These are phyloP conservation scores for Hippopotamyrus pictus DNA, from an alignment of 2,797 vertebrate genomes.

Conservation along the genomic window DNA sequence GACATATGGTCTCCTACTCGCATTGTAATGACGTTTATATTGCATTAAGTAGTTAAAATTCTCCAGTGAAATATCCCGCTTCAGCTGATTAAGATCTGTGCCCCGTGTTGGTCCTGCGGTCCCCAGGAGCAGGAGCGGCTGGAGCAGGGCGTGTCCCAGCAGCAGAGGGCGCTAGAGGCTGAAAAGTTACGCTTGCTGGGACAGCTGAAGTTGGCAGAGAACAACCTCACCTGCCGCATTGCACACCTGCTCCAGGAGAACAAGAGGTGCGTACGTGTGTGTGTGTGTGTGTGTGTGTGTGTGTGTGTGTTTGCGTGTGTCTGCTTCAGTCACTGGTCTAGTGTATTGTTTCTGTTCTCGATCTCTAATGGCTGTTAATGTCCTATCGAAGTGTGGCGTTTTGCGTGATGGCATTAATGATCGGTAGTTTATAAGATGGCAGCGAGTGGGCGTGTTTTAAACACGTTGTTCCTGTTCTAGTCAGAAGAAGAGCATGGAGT, in stretches of 20 bases:
- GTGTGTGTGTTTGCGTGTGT: not conserved
- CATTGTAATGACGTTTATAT: not conserved
- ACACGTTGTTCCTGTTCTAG: slow-evolving; percentile 52
- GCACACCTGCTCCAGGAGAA: slow-evolving; percentile 76
- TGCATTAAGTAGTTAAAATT: not conserved
- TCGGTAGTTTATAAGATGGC: not conserved
- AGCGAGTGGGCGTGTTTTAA: not conserved
- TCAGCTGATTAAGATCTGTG: not conserved
- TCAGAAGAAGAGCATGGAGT: slow-evolving; percentile 76
- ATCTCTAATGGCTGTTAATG: not conserved
- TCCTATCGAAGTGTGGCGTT: not conserved
- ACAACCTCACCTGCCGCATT: slow-evolving; percentile 63
- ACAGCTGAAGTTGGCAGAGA: slow-evolving; percentile 72
- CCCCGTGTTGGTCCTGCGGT: not conserved
- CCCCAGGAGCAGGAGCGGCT: slow-evolving; percentile 75
- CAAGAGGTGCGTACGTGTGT: slow-evolving; percentile 58
- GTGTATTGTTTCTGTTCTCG: not conserved
- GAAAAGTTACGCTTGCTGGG: slow-evolving; percentile 72
- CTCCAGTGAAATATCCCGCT: not conserved
- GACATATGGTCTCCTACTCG: not conserved
- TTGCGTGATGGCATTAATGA: not conserved
- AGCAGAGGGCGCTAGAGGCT: slow-evolving; percentile 68
- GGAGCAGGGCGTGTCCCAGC: slow-evolving; percentile 71
- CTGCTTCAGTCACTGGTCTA: not conserved
- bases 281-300: not conserved